Evolutionary conservation across 2,888 invertebrate species (phyloP).

Genomic region (Agelastica alni): DNA sequence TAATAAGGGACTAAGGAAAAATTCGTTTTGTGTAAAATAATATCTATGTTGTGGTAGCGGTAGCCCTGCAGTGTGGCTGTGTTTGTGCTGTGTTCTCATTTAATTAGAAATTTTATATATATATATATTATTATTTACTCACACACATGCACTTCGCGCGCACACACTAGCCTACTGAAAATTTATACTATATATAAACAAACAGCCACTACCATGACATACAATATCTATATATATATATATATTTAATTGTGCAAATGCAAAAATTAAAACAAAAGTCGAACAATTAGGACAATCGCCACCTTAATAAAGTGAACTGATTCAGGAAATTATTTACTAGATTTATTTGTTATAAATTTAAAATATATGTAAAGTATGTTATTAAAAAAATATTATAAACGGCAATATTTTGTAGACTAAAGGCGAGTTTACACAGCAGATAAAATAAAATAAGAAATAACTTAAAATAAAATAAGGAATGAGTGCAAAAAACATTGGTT

Average conservation of each 20-base stretch:
- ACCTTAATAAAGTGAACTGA: too few relatives aligned
- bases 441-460: too few relatives aligned
- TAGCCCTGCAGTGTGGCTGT: slow-evolving; percentile 59
- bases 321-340: too few relatives aligned
- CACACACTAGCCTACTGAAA: slow-evolving; percentile 55
- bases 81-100: slow-evolving; percentile 55
- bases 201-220: slow-evolving; percentile 55
- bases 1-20: too few relatives aligned
- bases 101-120: slow-evolving; percentile 40
- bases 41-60: slow-evolving; percentile 58
- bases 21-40: slow-evolving; percentile 26
- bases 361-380: too few relatives aligned
- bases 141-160: slow-evolving; percentile 52
- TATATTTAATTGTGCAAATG: slow-evolving; percentile 3
- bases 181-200: slow-evolving; percentile 42
- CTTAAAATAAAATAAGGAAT: too few relatives aligned
- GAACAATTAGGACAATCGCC: slow-evolving; percentile 19
- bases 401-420: too few relatives aligned
- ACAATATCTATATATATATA: slow-evolving; percentile 24
- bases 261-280: background rate
- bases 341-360: too few relatives aligned
- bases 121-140: too few relatives aligned
- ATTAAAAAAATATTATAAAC: too few relatives aligned
- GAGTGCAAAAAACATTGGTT: too few relatives aligned
- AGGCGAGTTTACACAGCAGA: too few relatives aligned